A percentile compares a stretch with the other conserved stretches of the same genome.
phyloP scores from a whole-genome alignment of 2,888 invertebrate species.

The Tipula confusa region DNA sequence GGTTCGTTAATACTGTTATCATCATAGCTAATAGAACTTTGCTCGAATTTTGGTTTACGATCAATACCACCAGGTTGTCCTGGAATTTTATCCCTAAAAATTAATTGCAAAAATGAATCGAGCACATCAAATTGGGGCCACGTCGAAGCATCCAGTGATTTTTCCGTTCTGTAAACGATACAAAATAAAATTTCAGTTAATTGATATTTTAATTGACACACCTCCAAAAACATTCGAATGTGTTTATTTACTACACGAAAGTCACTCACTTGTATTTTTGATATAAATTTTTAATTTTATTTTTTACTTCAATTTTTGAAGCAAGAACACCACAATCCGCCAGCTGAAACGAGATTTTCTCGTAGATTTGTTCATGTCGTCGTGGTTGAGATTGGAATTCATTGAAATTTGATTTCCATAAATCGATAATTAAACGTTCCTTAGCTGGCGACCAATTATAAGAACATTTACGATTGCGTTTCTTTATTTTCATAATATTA shows the following conservation, averaged over 20 bases:
- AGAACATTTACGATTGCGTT: conserved; percentile 3
- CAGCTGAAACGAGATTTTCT: neutral
- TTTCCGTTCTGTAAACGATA: neutral
- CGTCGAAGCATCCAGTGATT: neutral
- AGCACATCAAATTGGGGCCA: conserved; percentile 20
- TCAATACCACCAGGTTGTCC: neutral
- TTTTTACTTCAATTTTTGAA: neutral
- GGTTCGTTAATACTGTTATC: neutral
- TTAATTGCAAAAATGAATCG: neutral
- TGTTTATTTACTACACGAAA: neutral
- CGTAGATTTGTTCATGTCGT: conserved; percentile 7
- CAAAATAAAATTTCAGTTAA: neutral
- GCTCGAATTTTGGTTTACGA: neutral
- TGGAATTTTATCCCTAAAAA: neutral
- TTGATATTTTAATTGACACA: neutral
- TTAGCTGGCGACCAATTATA: conserved; percentile 6
- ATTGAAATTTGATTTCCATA: neutral
- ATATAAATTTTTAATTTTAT: neutral
- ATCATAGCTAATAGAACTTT: neutral
- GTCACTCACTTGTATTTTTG: conserved; percentile 16
- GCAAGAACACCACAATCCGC: neutral
- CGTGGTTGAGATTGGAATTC: neutral
- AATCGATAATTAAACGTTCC: conserved; percentile 3
- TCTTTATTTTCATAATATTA: conserved; percentile 17
- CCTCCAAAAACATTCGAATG: neutral